Conservation (phyloP, 2,888 invertebrate genomes). For the Eilema griseolum region DNA sequence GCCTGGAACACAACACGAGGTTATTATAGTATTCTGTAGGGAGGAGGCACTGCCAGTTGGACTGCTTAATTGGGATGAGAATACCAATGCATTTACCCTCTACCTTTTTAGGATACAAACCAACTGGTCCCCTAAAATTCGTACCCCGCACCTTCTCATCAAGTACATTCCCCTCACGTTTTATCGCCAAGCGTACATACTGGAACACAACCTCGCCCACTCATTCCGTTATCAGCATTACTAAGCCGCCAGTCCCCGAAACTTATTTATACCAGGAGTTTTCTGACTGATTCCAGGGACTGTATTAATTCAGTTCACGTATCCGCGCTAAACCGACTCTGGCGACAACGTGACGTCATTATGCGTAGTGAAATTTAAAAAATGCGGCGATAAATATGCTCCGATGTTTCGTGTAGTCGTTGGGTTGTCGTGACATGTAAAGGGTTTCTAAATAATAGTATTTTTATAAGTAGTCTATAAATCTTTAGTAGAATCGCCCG, state of each 20-base stretch:
- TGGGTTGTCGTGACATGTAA: slow-evolving; percentile 5
- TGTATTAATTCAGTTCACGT: slow-evolving; percentile 62
- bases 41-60: no score
- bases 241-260: slow-evolving; percentile 35
- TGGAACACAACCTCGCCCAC: slow-evolving; percentile 27
- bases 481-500: no score
- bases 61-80: no score
- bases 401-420: slow-evolving; percentile 10
- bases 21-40: no score
- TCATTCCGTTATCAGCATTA: slow-evolving; percentile 44
- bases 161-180: slow-evolving; percentile 22
- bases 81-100: no score
- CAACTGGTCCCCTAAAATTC: no score
- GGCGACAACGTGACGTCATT: slow-evolving; percentile 53
- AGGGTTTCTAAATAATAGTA: slow-evolving; percentile 6
- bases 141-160: not conserved
- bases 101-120: no score
- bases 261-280: slow-evolving; percentile 59
- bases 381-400: slow-evolving; percentile 32
- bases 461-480: not conserved
- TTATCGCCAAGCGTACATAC: slow-evolving; percentile 24
- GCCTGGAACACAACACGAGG: no score
- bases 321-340: slow-evolving; percentile 43
- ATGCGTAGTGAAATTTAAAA: slow-evolving; percentile 36
- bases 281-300: slow-evolving; percentile 55